Percentiles rank a stretch among this genome's conserved stretches.
phyloP scores from a whole-genome alignment of 2,888 invertebrate species.

The Scaeva pyrastri region DNA sequence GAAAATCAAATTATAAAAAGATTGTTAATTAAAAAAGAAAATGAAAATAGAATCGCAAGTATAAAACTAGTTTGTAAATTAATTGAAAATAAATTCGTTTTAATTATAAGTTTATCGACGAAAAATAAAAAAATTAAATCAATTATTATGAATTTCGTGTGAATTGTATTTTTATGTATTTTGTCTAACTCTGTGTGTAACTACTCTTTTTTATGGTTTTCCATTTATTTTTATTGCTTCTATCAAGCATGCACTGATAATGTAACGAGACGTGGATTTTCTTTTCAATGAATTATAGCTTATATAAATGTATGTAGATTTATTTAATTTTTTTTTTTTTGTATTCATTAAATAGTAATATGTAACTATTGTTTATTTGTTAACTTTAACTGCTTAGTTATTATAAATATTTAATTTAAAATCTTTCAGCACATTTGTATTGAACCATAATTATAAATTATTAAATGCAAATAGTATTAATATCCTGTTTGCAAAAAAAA shows the following conservation, averaged over 20 bases:
- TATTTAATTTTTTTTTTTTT: slow-evolving; percentile 36
- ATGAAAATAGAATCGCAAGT: slow-evolving; percentile 30
- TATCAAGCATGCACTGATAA: slow-evolving; percentile 76
- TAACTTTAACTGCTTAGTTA: slow-evolving; percentile 17
- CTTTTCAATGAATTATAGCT: slow-evolving; percentile 8
- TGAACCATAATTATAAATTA: slow-evolving; percentile 2
- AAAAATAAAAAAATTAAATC: too few relatives aligned
- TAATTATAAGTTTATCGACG: slow-evolving; percentile 39
- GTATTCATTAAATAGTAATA: slow-evolving; percentile 8
- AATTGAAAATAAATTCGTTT: slow-evolving; percentile 11
- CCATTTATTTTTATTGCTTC: slow-evolving; percentile 70
- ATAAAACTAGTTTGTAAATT: slow-evolving; percentile 43
- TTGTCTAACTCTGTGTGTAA: slow-evolving; percentile 54
- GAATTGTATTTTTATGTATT: slow-evolving; percentile 32
- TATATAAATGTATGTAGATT: slow-evolving; percentile 28
- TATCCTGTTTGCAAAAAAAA: slow-evolving; percentile 2
- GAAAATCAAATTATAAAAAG: slow-evolving; percentile 37
- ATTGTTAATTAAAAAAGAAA: slow-evolving; percentile 36
- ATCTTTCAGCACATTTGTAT: slow-evolving; percentile 51
- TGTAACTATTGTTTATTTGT: slow-evolving; percentile 50
- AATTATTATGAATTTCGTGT: slow-evolving; percentile 25
- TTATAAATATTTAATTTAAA: slow-evolving; percentile 4
- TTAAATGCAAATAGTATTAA: not conserved
- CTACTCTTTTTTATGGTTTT: slow-evolving; percentile 33
- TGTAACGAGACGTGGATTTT: slow-evolving; percentile 61